Evolutionary conservation across 2,888 invertebrate species (phyloP).

Genomic region (Athrips mouffetella): DNA sequence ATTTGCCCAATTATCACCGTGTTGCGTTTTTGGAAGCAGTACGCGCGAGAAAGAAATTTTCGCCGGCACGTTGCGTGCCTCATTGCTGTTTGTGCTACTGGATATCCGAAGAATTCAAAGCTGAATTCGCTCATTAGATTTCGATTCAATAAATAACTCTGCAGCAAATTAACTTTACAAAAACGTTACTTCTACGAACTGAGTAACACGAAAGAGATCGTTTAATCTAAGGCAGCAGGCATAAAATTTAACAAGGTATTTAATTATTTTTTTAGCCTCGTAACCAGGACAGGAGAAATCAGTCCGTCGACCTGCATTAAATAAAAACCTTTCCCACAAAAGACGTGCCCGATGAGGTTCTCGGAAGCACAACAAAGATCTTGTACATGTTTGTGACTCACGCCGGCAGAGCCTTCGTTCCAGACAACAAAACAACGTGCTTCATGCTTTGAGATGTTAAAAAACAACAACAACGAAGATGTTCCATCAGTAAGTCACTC

Average conservation of each 20-base stretch:
- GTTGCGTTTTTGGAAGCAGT: not conserved
- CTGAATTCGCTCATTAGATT: conserved; percentile 15
- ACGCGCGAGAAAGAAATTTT: conserved; percentile 15
- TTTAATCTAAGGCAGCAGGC: conserved; percentile 31
- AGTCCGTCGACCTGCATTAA: conserved; percentile 67
- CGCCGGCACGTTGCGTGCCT: conserved; percentile 16
- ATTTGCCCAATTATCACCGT: conserved; percentile 15
- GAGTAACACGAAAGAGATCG: conserved; percentile 29
- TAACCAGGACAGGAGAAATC: conserved; percentile 61
- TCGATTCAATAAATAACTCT: conserved; percentile 13
- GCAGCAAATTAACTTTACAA: conserved; percentile 8
- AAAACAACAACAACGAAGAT: conserved; percentile 14
- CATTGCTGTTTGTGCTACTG: conserved; percentile 9
- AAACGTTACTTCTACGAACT: conserved; percentile 13
- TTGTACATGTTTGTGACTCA: conserved; percentile 68
- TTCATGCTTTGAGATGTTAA: conserved; percentile 26
- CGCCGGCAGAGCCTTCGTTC: conserved; percentile 48
- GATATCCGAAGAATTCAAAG: conserved; percentile 16
- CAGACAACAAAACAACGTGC: conserved; percentile 43
- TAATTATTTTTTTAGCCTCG: conserved; percentile 44
- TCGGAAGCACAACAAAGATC: conserved; percentile 76
- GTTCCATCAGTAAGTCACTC: too few relatives aligned
- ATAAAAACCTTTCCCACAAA: conserved; percentile 69
- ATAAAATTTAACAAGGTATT: conserved; percentile 37
- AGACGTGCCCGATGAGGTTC: conserved; percentile 62